phyloP scores from a whole-genome alignment of 2,113 vertebrate genomes.

The Corvus moneduloides region DNA sequence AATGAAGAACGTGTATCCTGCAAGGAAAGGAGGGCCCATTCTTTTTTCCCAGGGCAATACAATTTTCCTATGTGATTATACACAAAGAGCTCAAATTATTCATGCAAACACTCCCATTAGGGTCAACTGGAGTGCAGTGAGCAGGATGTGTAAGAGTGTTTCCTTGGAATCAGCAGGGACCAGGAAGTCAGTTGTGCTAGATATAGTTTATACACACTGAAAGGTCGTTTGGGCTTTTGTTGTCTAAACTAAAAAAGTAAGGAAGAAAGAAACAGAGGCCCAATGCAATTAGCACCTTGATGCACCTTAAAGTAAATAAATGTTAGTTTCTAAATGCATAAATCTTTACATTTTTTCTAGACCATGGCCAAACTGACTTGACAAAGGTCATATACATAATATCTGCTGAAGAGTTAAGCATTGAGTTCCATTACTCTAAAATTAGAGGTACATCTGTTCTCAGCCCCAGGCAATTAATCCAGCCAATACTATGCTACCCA shows the following conservation, averaged over 20 bases:
- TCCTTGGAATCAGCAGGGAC: slow-evolving; percentile 2
- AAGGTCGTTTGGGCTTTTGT: not conserved
- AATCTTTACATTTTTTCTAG: not conserved
- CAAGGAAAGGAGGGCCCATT: not conserved
- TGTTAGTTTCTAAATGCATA: not conserved
- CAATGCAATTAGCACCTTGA: not conserved
- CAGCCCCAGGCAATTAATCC: not conserved
- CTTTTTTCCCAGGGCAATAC: not conserved
- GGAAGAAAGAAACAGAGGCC: not conserved
- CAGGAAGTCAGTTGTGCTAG: not conserved
- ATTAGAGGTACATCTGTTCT: not conserved
- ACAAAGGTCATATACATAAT: not conserved
- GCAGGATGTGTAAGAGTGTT: not conserved
- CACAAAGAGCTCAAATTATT: slow-evolving; percentile 13
- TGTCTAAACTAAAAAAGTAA: not conserved
- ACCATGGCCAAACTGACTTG: not conserved
- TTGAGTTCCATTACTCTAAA: not conserved
- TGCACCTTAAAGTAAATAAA: not conserved
- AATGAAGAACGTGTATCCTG: not conserved
- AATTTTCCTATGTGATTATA: slow-evolving; percentile 13
- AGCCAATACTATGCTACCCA: not conserved
- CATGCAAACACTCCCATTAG: not conserved
- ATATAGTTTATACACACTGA: not conserved
- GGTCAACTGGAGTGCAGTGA: slow-evolving; percentile 3
- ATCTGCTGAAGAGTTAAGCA: not conserved